A percentile compares a stretch with the other conserved stretches of the same genome.
These are phyloP conservation scores for Thalpophila matura DNA, from an alignment of 2,888 invertebrate genomes.

Conservation along the genomic window DNA sequence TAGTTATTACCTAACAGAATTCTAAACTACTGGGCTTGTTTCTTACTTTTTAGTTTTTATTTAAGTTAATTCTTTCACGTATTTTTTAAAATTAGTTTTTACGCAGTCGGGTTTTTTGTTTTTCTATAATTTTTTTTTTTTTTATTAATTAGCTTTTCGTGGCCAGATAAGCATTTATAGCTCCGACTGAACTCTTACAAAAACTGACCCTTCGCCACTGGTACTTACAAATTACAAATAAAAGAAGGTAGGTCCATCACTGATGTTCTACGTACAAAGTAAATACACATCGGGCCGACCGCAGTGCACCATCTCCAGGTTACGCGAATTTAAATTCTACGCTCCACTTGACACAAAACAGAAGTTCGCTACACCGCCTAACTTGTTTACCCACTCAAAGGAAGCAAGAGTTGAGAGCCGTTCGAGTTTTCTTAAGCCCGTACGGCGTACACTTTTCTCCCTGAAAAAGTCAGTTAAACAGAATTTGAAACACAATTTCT, in stretches of 20 bases:
- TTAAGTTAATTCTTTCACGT: too few relatives aligned
- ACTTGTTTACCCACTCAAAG: slow-evolving; percentile 69
- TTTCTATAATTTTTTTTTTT: too few relatives aligned
- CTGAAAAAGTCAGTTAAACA: slow-evolving; percentile 52
- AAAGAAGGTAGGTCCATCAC: slow-evolving; percentile 20
- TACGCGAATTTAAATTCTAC: slow-evolving; percentile 65
- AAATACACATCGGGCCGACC: slow-evolving; percentile 56
- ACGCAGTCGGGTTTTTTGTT: too few relatives aligned
- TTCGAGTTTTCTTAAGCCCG: slow-evolving; percentile 62
- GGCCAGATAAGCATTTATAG: too few relatives aligned
- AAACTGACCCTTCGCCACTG: too few relatives aligned
- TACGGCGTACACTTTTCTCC: slow-evolving; percentile 52
- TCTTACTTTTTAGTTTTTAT: too few relatives aligned
- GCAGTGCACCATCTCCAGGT: slow-evolving; percentile 56
- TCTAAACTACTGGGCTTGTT: too few relatives aligned
- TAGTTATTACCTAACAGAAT: too few relatives aligned
- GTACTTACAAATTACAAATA: too few relatives aligned
- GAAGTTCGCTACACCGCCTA: slow-evolving; percentile 64
- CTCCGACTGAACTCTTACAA: too few relatives aligned
- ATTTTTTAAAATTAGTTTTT: too few relatives aligned
- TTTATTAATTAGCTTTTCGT: too few relatives aligned
- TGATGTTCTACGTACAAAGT: slow-evolving; percentile 45
- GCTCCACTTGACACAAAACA: slow-evolving; percentile 66
- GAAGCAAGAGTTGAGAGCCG: slow-evolving; percentile 63
- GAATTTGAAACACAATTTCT: slow-evolving; percentile 47